phyloP scores from a whole-genome alignment of 2,797 vertebrate species.

The Notamacropus eugenii region DNA sequence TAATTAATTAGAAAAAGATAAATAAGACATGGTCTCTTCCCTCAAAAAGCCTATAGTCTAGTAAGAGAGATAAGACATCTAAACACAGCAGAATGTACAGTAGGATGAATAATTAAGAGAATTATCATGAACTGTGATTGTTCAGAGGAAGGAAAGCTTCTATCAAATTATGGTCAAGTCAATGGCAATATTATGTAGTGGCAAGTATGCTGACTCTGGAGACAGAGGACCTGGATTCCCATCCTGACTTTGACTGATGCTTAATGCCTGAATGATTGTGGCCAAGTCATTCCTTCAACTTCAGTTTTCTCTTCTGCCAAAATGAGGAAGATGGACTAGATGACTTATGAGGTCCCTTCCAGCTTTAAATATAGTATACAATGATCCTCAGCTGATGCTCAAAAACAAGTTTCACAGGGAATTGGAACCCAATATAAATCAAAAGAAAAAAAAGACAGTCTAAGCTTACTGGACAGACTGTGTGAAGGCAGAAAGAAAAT shows the following conservation, averaged over 20 bases:
- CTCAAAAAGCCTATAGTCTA: not conserved
- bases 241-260: not conserved
- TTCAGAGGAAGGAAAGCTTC: not conserved
- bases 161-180: not conserved
- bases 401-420: not conserved
- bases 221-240: not conserved
- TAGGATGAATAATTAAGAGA: not conserved
- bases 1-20: not conserved
- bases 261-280: not conserved
- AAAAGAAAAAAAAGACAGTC: not conserved
- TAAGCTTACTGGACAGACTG: not conserved
- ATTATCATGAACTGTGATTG: not conserved
- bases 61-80: not conserved
- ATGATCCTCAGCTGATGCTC: not conserved
- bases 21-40: not conserved
- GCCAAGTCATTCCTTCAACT: not conserved
- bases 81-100: not conserved
- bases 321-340: not conserved
- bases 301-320: not conserved
- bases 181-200: not conserved
- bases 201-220: not conserved
- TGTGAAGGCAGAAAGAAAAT: not conserved
- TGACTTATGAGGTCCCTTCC: not conserved
- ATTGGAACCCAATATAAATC: not conserved
- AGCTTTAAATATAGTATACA: not conserved